Evolutionary conservation across 2,113 vertebrate genomes (phyloP), one percentile per base, ranked within the genome.

Genomic region (Rhombomys opimus): DNA sequence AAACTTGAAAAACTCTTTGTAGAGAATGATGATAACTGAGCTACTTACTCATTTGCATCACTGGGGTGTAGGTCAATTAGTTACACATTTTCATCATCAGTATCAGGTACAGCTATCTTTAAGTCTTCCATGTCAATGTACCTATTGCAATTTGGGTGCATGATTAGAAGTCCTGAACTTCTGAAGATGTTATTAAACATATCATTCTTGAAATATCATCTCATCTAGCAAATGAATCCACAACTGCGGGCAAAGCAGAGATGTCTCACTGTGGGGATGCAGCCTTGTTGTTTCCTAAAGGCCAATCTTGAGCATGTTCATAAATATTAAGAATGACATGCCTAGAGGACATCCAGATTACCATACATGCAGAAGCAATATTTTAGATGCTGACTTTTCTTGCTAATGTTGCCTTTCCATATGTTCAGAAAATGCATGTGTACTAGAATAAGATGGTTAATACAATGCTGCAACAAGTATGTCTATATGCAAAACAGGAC

Each of bases 341-440:
- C 52, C 96, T 94, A 93, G 35, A 72, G 75, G 76, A 86, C 73
- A 93, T 91, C 30, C 93, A 86, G 73, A 86, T 72, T 89, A 12
- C 88, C 84, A 73, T 92, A 80, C 81, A 95, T 90, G 92, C 52
- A 95, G 57, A 96, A 95, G 90, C 80, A 96, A 76, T 80, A 95
- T 67, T 92, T 87, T 86, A 84, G 75, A 13, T 95, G 86, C 54
- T 80, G 2, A 27, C 20, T 54, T 96, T 91, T 95, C 80, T 97
- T 76, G 30, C 68, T 90, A 84, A 89, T 86, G 65, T 52, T 68
- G 77, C 93, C 65, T 52, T 38, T 7, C 22, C 81, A 97, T 67
- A 80, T 30, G 1, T 63, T 90, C 96, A 96, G 59, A 63, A 97
- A 98, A 94, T 91, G 82, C 52, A 95, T 96, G 93, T 46, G 5